A percentile compares a stretch with the other conserved stretches of the same genome.
Evolutionary conservation across 2,888 invertebrate genomes (phyloP).

Genomic region (Spisula solida): DNA sequence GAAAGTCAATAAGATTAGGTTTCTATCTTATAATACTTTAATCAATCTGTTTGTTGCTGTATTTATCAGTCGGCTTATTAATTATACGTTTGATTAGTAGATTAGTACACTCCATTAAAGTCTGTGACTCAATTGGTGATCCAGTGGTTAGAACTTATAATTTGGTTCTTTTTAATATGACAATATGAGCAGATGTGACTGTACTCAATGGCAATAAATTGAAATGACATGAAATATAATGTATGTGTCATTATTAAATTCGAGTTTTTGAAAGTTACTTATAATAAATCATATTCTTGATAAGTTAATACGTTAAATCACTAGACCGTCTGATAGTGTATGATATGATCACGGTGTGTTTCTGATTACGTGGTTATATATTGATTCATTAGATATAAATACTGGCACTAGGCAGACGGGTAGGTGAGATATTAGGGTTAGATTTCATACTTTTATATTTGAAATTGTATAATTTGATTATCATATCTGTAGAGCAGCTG

Average conservation of each 20-base stretch:
- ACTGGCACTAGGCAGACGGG: neutral
- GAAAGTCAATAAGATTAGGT: neutral
- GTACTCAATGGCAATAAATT: too few species aligned
- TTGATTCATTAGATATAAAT: neutral
- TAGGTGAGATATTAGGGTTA: too few species aligned
- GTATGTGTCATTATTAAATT: neutral
- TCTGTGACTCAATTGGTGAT: too few species aligned
- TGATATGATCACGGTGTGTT: neutral
- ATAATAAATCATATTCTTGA: conserved; percentile 8
- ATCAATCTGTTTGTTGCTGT: neutral
- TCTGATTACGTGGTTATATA: neutral
- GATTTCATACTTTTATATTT: too few species aligned
- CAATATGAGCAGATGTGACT: too few species aligned
- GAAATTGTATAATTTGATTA: too few species aligned
- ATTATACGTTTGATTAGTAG: neutral
- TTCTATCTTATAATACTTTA: neutral
- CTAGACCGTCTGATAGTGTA: neutral
- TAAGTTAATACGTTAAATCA: conserved; percentile 1
- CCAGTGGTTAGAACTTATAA: too few species aligned
- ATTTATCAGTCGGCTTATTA: neutral
- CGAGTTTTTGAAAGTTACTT: conserved; percentile 6
- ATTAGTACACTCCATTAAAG: too few species aligned
- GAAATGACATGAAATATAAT: neutral
- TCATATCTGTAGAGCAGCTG: too few species aligned
- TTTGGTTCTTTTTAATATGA: too few species aligned